Evolutionary conservation across 1,140 invertebrate genomes (phyloP).

Genomic region (Lineus longissimus): DNA sequence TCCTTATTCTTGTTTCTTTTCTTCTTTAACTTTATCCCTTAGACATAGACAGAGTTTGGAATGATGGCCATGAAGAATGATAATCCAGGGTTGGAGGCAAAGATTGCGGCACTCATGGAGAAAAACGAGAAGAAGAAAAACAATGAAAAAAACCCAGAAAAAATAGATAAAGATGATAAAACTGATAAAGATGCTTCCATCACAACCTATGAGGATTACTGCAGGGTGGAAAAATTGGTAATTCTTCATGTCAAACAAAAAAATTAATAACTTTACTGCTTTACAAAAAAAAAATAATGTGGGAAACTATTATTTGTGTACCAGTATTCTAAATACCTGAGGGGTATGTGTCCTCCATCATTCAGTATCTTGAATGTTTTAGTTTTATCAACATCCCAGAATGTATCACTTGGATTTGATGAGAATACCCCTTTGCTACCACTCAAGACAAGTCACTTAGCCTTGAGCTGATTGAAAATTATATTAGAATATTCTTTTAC

Average conservation of each 20-base stretch:
- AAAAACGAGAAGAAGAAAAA: background rate
- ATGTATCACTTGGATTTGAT: background rate
- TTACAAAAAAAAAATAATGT: background rate
- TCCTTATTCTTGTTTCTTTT: too few relatives aligned
- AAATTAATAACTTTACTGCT: background rate
- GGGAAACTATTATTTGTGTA: background rate
- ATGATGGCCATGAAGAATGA: too few relatives aligned
- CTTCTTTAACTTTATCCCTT: too few relatives aligned
- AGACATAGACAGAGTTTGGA: too few relatives aligned
- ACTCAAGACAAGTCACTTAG: background rate
- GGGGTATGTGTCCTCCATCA: background rate
- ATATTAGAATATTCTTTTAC: slow-evolving; percentile 10
- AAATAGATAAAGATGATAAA: background rate
- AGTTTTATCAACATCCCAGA: background rate
- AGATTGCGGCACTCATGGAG: background rate
- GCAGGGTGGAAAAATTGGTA: slow-evolving; percentile 2
- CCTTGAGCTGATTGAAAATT: background rate
- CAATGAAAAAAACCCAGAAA: background rate
- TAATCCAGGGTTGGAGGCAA: too few relatives aligned
- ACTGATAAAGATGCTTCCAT: slow-evolving; percentile 1
- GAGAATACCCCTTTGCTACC: background rate
- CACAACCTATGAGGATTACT: slow-evolving; percentile 1
- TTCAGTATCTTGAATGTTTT: background rate
- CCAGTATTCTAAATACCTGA: background rate
- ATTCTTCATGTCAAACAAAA: background rate